Evolutionary conservation across 1,140 invertebrate species (phyloP), one percentile per base, ranked within the genome.

Genomic region (Tigriopus japonicus): DNA sequence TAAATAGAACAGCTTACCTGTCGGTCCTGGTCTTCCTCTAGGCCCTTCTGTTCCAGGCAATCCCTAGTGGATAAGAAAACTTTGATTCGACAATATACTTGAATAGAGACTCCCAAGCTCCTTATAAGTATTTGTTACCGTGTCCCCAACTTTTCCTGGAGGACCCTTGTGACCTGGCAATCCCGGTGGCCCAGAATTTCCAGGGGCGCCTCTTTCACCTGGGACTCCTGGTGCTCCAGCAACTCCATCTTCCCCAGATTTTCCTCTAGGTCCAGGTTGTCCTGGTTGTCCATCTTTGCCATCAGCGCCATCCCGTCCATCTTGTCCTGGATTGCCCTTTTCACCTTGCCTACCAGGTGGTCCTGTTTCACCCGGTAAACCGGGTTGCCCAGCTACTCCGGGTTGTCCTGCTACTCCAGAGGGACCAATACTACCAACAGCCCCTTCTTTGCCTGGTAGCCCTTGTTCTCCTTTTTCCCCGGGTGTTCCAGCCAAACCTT

Each of bases 401-500:
- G 80, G 72, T n/a, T 78, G 74, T 56, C 86, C 86, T 54, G 81
- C 76, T 67, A 78, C 72, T 55, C 86, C 86, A 55, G 83, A 80
- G 7, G 82, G 73, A 62, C 86, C 86, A 54, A 78, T 70, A 43
- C 80, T 77, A 28, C 86, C 86, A 71, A 87, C 85, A 62, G 81
- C 77, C 64, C 86, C 86, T 70, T 83, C 73, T 43, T 84, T 71
- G n/a, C 86, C 85, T 10, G 80, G 77, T 15, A 81, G 75, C 3
- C 85, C 85, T 6, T 82, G 74, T 9, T 82, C 75, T n/a, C 85
- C 86, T 73, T 87, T 85, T 59, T 84, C 74, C 17, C 88, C 88
- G 68, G 86, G 72, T 72, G 89, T 86, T 53, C 88, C 87, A 64
- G 85, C 73, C 1, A 81, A 75, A 62, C 88, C 87, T 35, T 80